Evolutionary conservation across 2,888 invertebrate genomes (phyloP), one percentile per base, ranked within the genome.

Genomic region (Athrips mouffetella): DNA sequence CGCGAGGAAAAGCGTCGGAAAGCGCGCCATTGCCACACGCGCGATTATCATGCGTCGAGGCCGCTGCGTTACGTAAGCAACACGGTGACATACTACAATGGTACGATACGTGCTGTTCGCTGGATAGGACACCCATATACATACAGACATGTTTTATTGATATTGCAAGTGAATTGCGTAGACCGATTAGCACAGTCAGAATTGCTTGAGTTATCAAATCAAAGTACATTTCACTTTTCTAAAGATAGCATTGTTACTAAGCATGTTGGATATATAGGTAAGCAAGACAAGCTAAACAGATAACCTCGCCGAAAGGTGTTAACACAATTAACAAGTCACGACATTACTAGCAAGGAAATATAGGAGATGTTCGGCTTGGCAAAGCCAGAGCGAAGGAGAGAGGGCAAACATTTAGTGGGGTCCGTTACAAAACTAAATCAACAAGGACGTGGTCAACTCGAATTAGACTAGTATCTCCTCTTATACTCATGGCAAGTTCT

Each of bases 1-100:
- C 25, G 10, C 20, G 21, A 45, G 49, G 49, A 50, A 50, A 50
- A 50, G 47, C 50, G 49, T 44, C 44, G 50, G 45, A 53, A 55
- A 48, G 49, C 52, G 33, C 25, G 41, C 27, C 46, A 47, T 51
- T 51, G 49, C 48, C 44, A 44, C 48, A 52, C 6, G 18, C 42
- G 39, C 39, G 51, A 53, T 55, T 45, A 51, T 51, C 40, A 45
- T 46, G 45, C 25, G 40, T 23, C 55, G 50, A 50, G 51, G 52
- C 39, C 48, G 48, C 20, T 13, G 40, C 29, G 42, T 46, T 46
- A 41, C 21, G 50, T 47, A 50, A 50, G 35, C 31, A 21, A 47
- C 50, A 18, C 25, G 27, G 15, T 29, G 29, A 18, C 31, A 31
- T 13, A 18, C 11, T 37, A 37, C 41, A 25, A 41, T 41, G 20